A percentile compares a stretch with the other conserved stretches of the same genome.
phyloP scores from a whole-genome alignment of 2,888 invertebrate genomes.

The Agrochola macilenta region DNA sequence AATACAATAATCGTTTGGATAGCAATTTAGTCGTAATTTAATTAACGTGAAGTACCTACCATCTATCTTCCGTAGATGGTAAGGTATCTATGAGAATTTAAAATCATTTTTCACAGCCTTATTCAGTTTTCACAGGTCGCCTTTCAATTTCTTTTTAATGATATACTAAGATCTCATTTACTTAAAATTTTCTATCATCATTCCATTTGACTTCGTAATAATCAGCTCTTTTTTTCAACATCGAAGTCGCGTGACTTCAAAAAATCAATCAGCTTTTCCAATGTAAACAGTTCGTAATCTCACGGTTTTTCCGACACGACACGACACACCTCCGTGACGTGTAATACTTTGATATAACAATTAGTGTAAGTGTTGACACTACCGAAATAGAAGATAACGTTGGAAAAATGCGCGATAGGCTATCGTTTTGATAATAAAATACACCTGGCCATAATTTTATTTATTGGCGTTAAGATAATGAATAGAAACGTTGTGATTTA shows the following conservation, averaged over 20 bases:
- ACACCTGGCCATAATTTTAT: slow-evolving; percentile 10
- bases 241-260: background rate
- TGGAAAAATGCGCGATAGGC: slow-evolving; percentile 32
- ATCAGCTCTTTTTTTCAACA: background rate
- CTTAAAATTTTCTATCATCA: background rate
- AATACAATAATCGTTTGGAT: background rate
- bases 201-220: background rate
- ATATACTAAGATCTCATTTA: background rate
- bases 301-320: slow-evolving; percentile 22
- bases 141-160: background rate
- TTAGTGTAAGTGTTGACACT: slow-evolving; percentile 35
- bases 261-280: background rate
- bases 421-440: slow-evolving; percentile 32
- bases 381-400: slow-evolving; percentile 52
- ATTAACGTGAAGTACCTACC: background rate
- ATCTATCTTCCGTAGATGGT: background rate
- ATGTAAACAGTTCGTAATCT: slow-evolving; percentile 52
- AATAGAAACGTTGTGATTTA: slow-evolving; percentile 10
- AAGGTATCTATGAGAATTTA: background rate
- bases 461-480: slow-evolving; percentile 11
- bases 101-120: background rate
- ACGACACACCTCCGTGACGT: slow-evolving; percentile 74
- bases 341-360: slow-evolving; percentile 21
- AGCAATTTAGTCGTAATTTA: background rate
- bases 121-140: background rate